phyloP scores from a whole-genome alignment of 1,140 invertebrate species.

The Heliothis virescens region DNA sequence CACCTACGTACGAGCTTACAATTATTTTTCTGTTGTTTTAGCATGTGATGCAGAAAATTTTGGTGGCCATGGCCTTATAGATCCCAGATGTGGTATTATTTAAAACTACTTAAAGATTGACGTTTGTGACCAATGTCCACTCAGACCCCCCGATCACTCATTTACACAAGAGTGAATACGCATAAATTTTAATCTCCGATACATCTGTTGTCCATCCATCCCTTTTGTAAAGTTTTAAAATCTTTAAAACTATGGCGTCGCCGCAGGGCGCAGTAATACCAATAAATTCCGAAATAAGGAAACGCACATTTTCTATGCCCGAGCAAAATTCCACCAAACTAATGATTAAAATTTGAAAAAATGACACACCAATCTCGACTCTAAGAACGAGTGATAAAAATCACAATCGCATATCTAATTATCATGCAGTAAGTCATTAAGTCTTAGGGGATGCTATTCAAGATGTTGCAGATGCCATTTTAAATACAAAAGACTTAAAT shows the following conservation, averaged over 20 bases:
- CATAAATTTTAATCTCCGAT: slow-evolving; percentile 61
- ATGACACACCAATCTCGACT: slow-evolving; percentile 53
- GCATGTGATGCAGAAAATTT: too few species aligned
- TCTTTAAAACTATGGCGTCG: slow-evolving; percentile 70
- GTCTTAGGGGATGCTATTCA: slow-evolving; percentile 79
- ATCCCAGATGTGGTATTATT: too few species aligned
- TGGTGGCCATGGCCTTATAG: too few species aligned
- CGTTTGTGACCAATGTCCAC: background rate
- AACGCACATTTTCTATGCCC: slow-evolving; percentile 77
- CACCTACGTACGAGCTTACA: too few species aligned
- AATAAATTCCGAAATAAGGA: slow-evolving; percentile 82
- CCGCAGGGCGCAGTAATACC: slow-evolving; percentile 70
- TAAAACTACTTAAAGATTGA: too few species aligned
- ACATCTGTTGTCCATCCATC: slow-evolving; percentile 69
- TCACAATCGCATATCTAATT: slow-evolving; percentile 61
- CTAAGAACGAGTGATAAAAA: slow-evolving; percentile 56
- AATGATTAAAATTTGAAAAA: slow-evolving; percentile 46
- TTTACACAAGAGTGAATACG: slow-evolving; percentile 30
- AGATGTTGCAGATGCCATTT: slow-evolving; percentile 74
- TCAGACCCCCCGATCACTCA: slow-evolving; percentile 8
- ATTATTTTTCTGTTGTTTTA: too few species aligned
- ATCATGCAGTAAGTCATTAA: slow-evolving; percentile 74
- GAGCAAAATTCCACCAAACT: slow-evolving; percentile 76
- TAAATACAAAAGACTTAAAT: slow-evolving; percentile 60
- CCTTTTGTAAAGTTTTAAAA: slow-evolving; percentile 69